phyloP scores from a whole-genome alignment of 1,140 invertebrate species.

The Drosophila orosa region DNA sequence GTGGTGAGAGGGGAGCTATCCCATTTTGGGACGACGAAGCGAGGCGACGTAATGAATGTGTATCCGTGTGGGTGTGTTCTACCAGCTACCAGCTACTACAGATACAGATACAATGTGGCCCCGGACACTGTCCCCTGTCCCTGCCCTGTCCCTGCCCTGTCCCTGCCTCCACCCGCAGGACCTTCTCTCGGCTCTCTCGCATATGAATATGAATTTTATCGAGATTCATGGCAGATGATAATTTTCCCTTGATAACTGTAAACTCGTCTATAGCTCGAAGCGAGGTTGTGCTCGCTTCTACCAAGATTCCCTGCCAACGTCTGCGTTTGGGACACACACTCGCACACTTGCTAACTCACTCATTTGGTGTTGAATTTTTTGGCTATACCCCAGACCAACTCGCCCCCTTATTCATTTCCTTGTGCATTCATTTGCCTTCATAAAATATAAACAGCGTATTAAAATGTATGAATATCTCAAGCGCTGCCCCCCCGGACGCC shows the following conservation, averaged over 20 bases:
- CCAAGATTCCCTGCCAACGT: constrained; percentile 36
- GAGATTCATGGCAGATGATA: constrained; percentile 84
- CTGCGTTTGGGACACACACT: constrained; percentile 53
- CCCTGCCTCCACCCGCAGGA: constrained; percentile 4
- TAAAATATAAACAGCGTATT: constrained; percentile 82
- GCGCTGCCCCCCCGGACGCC: constrained; percentile 11
- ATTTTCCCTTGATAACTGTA: constrained; percentile 84
- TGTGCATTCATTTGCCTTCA: constrained; percentile 82
- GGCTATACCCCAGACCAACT: constrained; percentile 18
- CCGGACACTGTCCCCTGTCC: constrained; percentile 35
- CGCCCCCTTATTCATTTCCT: constrained; percentile 63
- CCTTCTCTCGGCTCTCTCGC: constrained; percentile 49
- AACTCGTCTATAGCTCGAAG: constrained; percentile 83
- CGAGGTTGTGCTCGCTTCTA: constrained; percentile 72
- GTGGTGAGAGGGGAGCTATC: constrained; percentile 36
- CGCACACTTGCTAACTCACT: constrained; percentile 25
- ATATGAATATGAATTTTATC: constrained; percentile 83
- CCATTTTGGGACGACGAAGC: constrained; percentile 70
- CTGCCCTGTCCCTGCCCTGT: not conserved
- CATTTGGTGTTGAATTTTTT: constrained; percentile 79
- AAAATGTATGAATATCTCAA: constrained; percentile 80
- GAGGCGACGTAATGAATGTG: constrained; percentile 75
- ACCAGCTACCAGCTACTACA: constrained; percentile 63
- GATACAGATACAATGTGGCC: constrained; percentile 61
- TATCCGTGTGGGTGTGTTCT: constrained; percentile 31